These are phyloP conservation scores for Acronicta psi DNA, from an alignment of 2,888 invertebrate genomes.

Conservation along the genomic window DNA sequence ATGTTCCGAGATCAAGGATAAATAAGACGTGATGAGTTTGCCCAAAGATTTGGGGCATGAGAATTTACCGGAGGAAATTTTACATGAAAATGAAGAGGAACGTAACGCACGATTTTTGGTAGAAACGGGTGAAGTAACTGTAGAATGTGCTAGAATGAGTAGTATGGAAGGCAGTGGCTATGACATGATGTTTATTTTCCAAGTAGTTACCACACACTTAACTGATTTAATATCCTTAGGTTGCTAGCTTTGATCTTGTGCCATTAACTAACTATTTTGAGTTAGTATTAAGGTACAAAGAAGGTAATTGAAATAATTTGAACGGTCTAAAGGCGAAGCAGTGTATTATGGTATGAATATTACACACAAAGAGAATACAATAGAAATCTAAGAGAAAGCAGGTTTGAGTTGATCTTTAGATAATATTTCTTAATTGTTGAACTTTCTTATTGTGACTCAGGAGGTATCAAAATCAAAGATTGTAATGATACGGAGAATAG, in stretches of 20 bases:
- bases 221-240: no score
- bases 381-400: conserved; percentile 17
- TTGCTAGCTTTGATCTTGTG: not conserved
- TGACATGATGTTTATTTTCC: not conserved
- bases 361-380: conserved; percentile 1
- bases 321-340: not conserved
- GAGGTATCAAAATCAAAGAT: not conserved
- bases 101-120: conserved; percentile 46
- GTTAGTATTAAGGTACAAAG: no score
- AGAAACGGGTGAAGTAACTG: conserved; percentile 38
- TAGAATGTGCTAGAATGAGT: conserved; percentile 20
- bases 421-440: conserved; percentile 5
- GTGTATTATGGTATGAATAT: not conserved
- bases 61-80: conserved; percentile 72
- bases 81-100: conserved; percentile 66
- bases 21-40: conserved; percentile 82
- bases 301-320: not conserved
- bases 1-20: conserved; percentile 75
- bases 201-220: not conserved
- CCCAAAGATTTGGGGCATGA: conserved; percentile 80
- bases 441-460: conserved; percentile 1
- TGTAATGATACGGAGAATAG: not conserved
- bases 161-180: conserved; percentile 5
- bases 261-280: not conserved
- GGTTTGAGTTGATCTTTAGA: conserved; percentile 9